These are phyloP conservation scores for Setipinna tenuifilis DNA, from an alignment of 2,797 vertebrate genomes.

Conservation along the genomic window DNA sequence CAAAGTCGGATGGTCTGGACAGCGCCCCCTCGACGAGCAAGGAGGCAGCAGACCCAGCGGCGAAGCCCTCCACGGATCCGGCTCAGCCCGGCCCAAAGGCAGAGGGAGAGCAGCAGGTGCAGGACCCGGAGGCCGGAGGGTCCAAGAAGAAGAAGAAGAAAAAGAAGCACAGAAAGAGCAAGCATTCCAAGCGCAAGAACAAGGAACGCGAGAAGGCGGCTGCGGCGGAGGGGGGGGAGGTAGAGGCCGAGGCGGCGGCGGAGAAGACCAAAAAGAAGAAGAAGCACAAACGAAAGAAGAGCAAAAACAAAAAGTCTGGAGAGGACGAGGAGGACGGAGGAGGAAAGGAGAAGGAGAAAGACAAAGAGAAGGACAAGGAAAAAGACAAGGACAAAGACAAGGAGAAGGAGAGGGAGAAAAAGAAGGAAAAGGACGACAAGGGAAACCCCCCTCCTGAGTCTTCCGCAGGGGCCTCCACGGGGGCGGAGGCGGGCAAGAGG, in stretches of 20 bases:
- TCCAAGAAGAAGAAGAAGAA: constrained; percentile 94
- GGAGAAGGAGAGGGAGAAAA: constrained; percentile 59
- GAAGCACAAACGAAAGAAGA: constrained; percentile 92
- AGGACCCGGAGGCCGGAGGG: constrained; percentile 67
- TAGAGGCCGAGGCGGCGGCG: constrained; percentile 73
- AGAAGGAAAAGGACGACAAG: constrained; percentile 43
- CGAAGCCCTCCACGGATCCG: constrained; percentile 50
- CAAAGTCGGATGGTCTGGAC: constrained; percentile 59
- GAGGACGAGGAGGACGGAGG: constrained; percentile 58
- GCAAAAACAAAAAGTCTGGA: constrained; percentile 77
- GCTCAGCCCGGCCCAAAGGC: constrained; percentile 60
- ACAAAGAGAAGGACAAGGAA: constrained; percentile 39
- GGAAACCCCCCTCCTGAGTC: constrained; percentile 51
- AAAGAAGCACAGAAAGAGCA: constrained; percentile 97
- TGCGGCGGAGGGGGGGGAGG: constrained; percentile 55
- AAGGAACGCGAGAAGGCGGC: constrained; percentile 69
- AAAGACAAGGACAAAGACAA: constrained; percentile 60
- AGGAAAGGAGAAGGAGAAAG: constrained; percentile 63
- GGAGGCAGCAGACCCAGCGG: constrained; percentile 39
- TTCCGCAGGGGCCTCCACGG: constrained; percentile 55
- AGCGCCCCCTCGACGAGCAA: constrained; percentile 56
- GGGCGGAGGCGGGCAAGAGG: constrained; percentile 78
- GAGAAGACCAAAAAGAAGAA: constrained; percentile 93
- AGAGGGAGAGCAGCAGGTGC: constrained; percentile 65
- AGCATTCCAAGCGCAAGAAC: constrained; percentile 84